phyloP scores from a whole-genome alignment of 2,113 vertebrate genomes.

The Pachypanchax playfairii region DNA sequence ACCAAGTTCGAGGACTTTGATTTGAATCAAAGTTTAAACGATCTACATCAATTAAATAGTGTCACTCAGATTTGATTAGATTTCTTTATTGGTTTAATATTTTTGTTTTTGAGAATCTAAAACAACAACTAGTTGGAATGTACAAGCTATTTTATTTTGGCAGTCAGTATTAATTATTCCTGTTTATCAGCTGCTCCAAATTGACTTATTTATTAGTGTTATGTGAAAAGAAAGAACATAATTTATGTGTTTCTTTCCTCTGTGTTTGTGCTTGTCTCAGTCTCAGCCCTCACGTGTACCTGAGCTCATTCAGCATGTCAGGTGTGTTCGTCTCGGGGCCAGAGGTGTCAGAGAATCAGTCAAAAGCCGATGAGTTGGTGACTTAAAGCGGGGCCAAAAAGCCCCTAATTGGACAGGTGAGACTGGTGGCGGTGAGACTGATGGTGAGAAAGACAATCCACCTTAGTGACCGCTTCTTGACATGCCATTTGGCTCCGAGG shows the following conservation, averaged over 20 bases:
- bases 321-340: slow-evolving; percentile 53
- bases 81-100: no score
- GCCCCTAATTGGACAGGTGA: slow-evolving; percentile 79
- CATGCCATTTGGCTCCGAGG: slow-evolving; percentile 77
- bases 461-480: slow-evolving; percentile 78
- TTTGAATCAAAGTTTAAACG: no score
- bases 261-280: slow-evolving; percentile 33
- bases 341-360: slow-evolving; percentile 50
- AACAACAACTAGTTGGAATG: no score
- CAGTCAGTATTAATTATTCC: no score
- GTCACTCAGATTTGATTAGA: no score
- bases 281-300: slow-evolving; percentile 31
- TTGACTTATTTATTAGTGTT: neutral
- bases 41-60: no score
- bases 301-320: slow-evolving; percentile 50
- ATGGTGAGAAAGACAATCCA: slow-evolving; percentile 53
- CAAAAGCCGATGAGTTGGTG: slow-evolving; percentile 38
- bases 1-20: no score
- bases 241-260: slow-evolving; percentile 5
- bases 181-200: neutral
- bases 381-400: slow-evolving; percentile 71
- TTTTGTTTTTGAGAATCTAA: no score
- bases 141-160: no score
- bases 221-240: neutral
- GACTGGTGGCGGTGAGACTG: slow-evolving; percentile 45